phyloP scores from a whole-genome alignment of 2,888 invertebrate genomes.

The Tenthredo scrophulariae region DNA sequence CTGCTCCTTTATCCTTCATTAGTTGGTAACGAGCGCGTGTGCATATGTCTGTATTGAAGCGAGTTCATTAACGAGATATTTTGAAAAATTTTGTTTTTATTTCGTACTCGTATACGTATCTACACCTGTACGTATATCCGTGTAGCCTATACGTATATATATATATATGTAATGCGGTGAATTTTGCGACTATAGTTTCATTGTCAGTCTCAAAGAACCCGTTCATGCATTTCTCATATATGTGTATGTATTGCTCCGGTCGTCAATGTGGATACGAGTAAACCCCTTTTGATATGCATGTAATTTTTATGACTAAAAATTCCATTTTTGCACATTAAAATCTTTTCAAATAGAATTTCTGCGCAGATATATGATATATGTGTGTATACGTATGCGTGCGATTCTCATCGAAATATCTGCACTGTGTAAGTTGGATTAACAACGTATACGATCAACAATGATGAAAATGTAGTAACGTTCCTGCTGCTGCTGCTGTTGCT shows the following conservation, averaged over 20 bases:
- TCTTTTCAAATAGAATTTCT: neutral
- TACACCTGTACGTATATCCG: neutral
- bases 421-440: slow-evolving; percentile 37
- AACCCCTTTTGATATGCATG: slow-evolving; percentile 19
- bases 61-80: slow-evolving; percentile 26
- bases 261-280: neutral
- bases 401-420: slow-evolving; percentile 29
- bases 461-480: slow-evolving; percentile 25
- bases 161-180: neutral
- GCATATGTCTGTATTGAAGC: neutral
- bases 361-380: neutral
- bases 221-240: slow-evolving; percentile 13
- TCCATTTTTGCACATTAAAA: slow-evolving; percentile 7
- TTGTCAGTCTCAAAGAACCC: slow-evolving; percentile 19
- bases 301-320: slow-evolving; percentile 29
- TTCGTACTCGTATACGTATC: neutral
- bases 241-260: neutral
- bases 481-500: neutral
- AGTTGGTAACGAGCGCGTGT: slow-evolving; percentile 31
- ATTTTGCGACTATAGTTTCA: neutral
- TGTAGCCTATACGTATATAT: neutral
- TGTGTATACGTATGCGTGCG: neutral
- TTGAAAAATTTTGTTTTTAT: neutral
- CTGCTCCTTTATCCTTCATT: slow-evolving; percentile 18
- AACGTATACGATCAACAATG: slow-evolving; percentile 37